A percentile compares a stretch with the other conserved stretches of the same genome.
phyloP scores from a whole-genome alignment of 2,113 vertebrate genomes.

The Lamprotornis superbus region DNA sequence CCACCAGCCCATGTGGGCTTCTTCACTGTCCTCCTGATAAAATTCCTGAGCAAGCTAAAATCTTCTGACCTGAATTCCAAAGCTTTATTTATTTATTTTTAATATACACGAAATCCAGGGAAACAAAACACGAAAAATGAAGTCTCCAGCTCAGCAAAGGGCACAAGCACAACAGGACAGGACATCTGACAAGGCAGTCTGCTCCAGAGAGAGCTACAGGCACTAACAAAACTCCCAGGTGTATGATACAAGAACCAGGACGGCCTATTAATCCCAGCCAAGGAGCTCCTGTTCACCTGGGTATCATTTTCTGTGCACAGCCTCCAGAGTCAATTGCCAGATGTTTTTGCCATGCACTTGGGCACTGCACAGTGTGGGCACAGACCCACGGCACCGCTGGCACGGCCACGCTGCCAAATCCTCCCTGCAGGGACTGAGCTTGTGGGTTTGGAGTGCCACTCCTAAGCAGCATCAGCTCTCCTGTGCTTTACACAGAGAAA shows the following conservation, averaged over 20 bases:
- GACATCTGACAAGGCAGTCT: background rate
- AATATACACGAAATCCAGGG: background rate
- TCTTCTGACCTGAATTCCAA: background rate
- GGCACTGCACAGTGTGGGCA: rapidly evolving
- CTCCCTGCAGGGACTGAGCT: background rate
- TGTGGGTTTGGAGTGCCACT: background rate
- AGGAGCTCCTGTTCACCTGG: background rate
- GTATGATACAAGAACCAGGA: background rate
- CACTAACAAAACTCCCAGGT: background rate
- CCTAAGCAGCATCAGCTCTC: background rate
- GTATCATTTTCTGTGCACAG: background rate
- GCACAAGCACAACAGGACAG: background rate
- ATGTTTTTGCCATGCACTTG: rapidly evolving
- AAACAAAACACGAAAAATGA: background rate
- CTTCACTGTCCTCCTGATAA: background rate
- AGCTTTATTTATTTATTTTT: background rate
- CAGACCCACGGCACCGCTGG: rapidly evolving
- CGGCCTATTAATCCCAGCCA: background rate
- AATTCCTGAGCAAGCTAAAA: background rate
- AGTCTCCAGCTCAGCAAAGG: background rate
- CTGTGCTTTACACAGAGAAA: background rate
- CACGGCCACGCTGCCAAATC: background rate
- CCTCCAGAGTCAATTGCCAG: background rate
- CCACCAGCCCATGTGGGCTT: background rate
- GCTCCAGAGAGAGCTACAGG: background rate